Evolutionary conservation across 2,113 vertebrate genomes (phyloP).

Genomic region (Zosterops pallidus): DNA sequence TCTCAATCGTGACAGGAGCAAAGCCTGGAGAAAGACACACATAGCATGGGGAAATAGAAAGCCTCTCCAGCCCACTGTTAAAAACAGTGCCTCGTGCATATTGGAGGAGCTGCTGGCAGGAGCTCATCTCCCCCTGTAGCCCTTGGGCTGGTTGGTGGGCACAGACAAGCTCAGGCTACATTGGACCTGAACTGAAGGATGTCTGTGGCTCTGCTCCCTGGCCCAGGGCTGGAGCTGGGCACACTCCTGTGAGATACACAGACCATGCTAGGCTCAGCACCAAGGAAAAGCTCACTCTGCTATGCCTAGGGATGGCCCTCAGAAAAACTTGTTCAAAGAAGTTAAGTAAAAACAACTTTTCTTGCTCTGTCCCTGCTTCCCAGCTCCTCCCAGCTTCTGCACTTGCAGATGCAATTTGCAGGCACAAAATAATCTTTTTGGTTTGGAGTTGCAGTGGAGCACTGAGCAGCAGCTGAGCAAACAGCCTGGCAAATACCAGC

Average conservation of each 20-base stretch:
- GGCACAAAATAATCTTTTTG: not conserved
- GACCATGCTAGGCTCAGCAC: rapidly evolving
- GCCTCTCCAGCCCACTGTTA: not conserved
- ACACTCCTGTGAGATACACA: rapidly evolving
- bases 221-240: not conserved
- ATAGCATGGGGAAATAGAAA: not conserved
- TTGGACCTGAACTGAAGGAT: rapidly evolving
- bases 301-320: rapidly evolving
- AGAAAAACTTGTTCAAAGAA: not conserved
- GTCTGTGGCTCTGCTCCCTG: not conserved
- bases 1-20: constrained; percentile 54
- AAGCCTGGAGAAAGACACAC: constrained; percentile 42
- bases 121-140: not conserved
- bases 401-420: not conserved
- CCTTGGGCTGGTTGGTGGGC: not conserved
- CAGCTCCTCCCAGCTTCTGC: not conserved
- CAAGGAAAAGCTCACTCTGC: not conserved
- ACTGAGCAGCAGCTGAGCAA: not conserved
- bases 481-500: not conserved
- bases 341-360: not conserved
- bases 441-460: not conserved
- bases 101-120: not conserved
- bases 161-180: not conserved
- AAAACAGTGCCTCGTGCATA: not conserved
- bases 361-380: not conserved